phyloP scores from a whole-genome alignment of 2,888 invertebrate genomes.

The Encarsia formosa region DNA sequence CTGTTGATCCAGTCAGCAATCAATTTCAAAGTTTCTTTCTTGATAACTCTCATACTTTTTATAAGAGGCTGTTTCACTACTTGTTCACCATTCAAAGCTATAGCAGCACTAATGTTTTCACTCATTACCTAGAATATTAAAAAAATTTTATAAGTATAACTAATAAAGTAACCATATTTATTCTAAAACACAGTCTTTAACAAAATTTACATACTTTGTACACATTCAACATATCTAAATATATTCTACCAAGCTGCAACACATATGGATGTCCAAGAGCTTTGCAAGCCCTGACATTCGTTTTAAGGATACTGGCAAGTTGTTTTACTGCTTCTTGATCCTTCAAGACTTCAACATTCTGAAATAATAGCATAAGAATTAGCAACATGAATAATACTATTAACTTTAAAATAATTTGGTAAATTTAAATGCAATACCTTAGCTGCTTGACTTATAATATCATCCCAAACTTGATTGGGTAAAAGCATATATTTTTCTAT shows the following conservation, averaged over 20 bases:
- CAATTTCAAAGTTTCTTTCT: conserved; percentile 95
- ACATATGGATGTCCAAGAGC: conserved; percentile 96
- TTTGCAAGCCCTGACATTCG: conserved; percentile 98
- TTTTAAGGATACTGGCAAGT: conserved; percentile 95
- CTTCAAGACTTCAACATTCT: conserved; percentile 92
- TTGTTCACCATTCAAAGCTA: conserved; percentile 87
- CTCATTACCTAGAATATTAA: conserved; percentile 61
- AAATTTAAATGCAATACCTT: conserved; percentile 56
- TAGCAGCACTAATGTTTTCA: conserved; percentile 90
- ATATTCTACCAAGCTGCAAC: conserved; percentile 90
- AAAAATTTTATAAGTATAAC: conserved; percentile 4
- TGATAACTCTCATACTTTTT: conserved; percentile 96
- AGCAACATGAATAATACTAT: neutral
- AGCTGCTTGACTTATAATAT: conserved; percentile 93
- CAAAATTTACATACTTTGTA: conserved; percentile 78
- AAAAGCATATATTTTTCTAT: conserved; percentile 97
- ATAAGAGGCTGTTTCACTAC: conserved; percentile 98
- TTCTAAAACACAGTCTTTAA: neutral
- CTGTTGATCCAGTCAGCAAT: conserved; percentile 95
- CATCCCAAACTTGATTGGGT: conserved; percentile 98
- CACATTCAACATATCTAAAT: conserved; percentile 98
- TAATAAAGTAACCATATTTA: neutral
- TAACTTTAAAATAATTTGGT: neutral
- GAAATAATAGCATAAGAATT: conserved; percentile 23
- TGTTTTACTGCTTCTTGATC: conserved; percentile 96